These are phyloP conservation scores for Corythornis vintsioides DNA, from an alignment of 2,113 vertebrate genomes.

Conservation along the genomic window DNA sequence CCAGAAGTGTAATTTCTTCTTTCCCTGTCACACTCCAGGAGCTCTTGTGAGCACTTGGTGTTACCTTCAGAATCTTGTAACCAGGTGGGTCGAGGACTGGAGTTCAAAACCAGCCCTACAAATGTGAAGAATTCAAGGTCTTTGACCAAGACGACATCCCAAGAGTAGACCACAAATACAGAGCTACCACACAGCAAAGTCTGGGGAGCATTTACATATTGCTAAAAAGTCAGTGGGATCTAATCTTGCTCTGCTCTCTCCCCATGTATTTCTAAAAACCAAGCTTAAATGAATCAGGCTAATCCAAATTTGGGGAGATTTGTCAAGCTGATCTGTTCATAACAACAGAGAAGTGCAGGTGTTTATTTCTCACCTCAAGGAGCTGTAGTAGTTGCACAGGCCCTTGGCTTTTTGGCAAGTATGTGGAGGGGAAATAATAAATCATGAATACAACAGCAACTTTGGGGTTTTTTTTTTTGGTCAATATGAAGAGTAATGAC, in stretches of 20 bases:
- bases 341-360: background rate
- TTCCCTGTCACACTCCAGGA: background rate
- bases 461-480: background rate
- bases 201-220: background rate
- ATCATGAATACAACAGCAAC: background rate
- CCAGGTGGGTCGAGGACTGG: background rate
- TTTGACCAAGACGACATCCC: background rate
- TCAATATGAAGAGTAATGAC: background rate
- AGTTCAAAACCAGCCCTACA: background rate
- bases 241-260: background rate
- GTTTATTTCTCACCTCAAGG: background rate
- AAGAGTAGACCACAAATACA: accelerated
- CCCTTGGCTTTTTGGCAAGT: conserved; percentile 6
- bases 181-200: background rate
- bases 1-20: background rate
- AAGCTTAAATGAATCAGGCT: background rate
- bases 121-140: accelerated
- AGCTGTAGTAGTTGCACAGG: background rate
- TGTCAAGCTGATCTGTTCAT: background rate
- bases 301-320: background rate
- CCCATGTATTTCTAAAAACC: background rate
- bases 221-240: background rate
- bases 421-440: background rate
- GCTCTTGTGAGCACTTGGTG: background rate
- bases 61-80: background rate